A percentile compares a stretch with the other conserved stretches of the same genome.
Conservation (phyloP, 1,140 invertebrate species). For the Bombyx mandarina region DNA sequence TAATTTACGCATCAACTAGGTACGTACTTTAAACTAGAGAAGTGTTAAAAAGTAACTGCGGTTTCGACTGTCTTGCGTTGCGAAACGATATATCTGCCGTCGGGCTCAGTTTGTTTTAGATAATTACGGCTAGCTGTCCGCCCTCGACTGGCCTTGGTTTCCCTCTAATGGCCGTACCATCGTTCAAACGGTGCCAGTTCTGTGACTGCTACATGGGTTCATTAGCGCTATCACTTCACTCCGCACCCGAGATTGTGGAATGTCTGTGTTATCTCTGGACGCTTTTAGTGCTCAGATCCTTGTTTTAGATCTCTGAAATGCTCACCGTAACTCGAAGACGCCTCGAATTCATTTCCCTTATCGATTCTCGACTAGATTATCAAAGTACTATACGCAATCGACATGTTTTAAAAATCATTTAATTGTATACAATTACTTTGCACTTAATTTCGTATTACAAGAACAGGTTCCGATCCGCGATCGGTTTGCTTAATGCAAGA, state of each 20-base stretch:
- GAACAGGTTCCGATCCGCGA: no score
- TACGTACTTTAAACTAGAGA: no score
- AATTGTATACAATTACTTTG: no score
- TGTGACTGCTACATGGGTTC: slow-evolving; percentile 59
- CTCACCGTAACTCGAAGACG: no score
- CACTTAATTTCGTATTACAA: no score
- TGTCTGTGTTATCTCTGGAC: slow-evolving; percentile 48
- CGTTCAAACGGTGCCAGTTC: slow-evolving; percentile 43
- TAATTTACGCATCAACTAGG: no score
- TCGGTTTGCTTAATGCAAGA: slow-evolving; percentile 2
- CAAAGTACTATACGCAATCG: no score
- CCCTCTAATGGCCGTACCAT: slow-evolving; percentile 38
- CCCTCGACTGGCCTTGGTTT: slow-evolving; percentile 37
- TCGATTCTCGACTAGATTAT: no score
- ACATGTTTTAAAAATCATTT: no score
- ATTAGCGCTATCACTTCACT: slow-evolving; percentile 55
- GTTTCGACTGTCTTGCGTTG: neutral
- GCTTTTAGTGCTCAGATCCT: slow-evolving; percentile 57
- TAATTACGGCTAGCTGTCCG: slow-evolving; percentile 46
- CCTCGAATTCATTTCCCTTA: no score
- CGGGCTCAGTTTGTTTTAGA: slow-evolving; percentile 41
- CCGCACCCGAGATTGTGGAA: slow-evolving; percentile 34
- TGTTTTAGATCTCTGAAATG: slow-evolving; percentile 37
- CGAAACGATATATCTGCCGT: slow-evolving; percentile 20
- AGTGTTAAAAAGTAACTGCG: no score